Base-by-base conservation (phyloP, 2,888 invertebrate genomes). In the Drosophila pullipes region DNA sequence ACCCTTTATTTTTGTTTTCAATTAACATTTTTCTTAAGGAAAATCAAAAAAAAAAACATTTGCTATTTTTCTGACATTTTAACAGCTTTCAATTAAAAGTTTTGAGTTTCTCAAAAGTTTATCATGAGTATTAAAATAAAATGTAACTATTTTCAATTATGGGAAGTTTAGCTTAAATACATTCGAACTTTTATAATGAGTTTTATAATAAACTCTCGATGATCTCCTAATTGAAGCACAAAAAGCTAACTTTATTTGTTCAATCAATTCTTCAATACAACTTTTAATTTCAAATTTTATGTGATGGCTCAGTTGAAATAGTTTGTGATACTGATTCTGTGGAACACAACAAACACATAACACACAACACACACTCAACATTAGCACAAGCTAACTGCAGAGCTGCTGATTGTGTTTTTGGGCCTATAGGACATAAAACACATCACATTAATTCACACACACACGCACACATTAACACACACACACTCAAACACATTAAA, bases 381-480 rank as follows among this genome's bases (percentile, higher is more conserved):
- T 37, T 25, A 37, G 9, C n/a, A 16, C 5, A 41, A 22, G 62
- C 22, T 18, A 69, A 50, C 49, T n/a, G 47, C 28, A 33, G 13
- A 30, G 35, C 28, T 41, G 37, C 22, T 52, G 50, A 35, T 33
- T 49, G 35, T 28, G 25, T 37, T 50, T 47, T 50, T 47, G 10
- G 10, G 13, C 28, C 55, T 57, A 44, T 44, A 31, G 44, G 66
- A 70, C n/a, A 49, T 59, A 47, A 65, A 67, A 63, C 63, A 66
- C 63, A 65, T 63, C 61, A 63, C 59, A 75, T 62, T 68, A 68
- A 74, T 74, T 57, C 55, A 59, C 30, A 54, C 33, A 54, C 33
- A 33, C 47, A 47, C 47, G 1, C 16, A 47, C 22, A 47, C 22
- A 47, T 47, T 47, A 33, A 47, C 53, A 31, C 28, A 39, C 22